phyloP scores from a whole-genome alignment of 2,888 invertebrate species.

The Choreutis nemorana region DNA sequence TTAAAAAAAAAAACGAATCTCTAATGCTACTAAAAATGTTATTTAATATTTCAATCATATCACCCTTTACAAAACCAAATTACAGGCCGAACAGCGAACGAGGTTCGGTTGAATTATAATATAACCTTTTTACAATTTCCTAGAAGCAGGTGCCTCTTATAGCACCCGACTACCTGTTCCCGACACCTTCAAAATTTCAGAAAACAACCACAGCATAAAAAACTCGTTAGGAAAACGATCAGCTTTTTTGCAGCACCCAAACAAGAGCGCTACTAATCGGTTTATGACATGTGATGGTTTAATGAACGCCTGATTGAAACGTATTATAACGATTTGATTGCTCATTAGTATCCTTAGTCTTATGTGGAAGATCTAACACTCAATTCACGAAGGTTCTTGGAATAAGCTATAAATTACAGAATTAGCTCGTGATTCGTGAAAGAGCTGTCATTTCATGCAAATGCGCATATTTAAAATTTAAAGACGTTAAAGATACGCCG shows the following conservation, averaged over 20 bases:
- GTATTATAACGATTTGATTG: too few species aligned
- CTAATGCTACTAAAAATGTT: too few species aligned
- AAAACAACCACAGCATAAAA: constrained; percentile 43
- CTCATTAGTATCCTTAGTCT: too few species aligned
- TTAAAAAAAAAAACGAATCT: too few species aligned
- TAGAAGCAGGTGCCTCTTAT: constrained; percentile 13
- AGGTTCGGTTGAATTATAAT: constrained; percentile 20
- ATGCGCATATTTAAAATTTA: constrained; percentile 18
- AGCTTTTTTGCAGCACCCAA: constrained; percentile 32
- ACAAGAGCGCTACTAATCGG: constrained; percentile 40
- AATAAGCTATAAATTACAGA: too few species aligned
- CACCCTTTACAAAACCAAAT: constrained; percentile 41
- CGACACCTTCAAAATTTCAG: constrained; percentile 16
- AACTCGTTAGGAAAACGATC: constrained; percentile 38
- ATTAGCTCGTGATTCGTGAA: too few species aligned
- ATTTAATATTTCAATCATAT: too few species aligned
- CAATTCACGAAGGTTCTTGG: too few species aligned
- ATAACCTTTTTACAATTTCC: constrained; percentile 15
- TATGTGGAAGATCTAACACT: too few species aligned
- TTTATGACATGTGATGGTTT: constrained; percentile 53
- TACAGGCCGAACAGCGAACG: constrained; percentile 44
- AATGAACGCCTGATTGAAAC: constrained; percentile 29
- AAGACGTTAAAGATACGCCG: constrained; percentile 28
- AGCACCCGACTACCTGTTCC: constrained; percentile 8
- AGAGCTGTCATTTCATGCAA: constrained; percentile 7